phyloP scores from a whole-genome alignment of 1,140 invertebrate species.

The Limonius californicus region DNA sequence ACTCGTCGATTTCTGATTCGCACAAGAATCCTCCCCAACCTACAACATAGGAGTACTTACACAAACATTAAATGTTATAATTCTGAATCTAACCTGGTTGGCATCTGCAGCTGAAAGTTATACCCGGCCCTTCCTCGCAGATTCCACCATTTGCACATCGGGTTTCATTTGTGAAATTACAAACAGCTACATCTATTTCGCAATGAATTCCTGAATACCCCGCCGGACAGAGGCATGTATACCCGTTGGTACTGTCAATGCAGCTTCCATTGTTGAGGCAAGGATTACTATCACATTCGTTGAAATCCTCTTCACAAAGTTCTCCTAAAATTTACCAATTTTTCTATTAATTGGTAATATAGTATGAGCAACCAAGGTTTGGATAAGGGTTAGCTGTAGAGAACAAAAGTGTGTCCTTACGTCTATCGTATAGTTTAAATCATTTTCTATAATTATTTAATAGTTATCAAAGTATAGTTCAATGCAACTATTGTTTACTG shows the following conservation, averaged over 20 bases:
- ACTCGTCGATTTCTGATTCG: conserved; percentile 78
- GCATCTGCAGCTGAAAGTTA: conserved; percentile 76
- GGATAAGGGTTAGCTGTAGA: no score
- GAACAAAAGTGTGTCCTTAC: no score
- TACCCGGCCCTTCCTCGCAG: conserved; percentile 76
- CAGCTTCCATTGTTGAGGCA: conserved; percentile 83
- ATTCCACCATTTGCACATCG: conserved; percentile 74
- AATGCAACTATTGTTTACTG: no score
- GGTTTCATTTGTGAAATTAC: conserved; percentile 67
- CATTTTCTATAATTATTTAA: no score
- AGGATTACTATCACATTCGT: conserved; percentile 79
- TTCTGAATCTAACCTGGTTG: no score
- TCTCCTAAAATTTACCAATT: conserved; percentile 57
- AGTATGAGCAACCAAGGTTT: no score
- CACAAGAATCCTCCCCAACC: conserved; percentile 78
- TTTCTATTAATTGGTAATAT: no score
- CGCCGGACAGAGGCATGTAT: conserved; percentile 71
- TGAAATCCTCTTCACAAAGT: conserved; percentile 74
- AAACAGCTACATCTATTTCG: conserved; percentile 76
- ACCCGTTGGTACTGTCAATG: conserved; percentile 72
- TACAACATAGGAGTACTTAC: conserved; percentile 46
- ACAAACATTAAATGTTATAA: no score
- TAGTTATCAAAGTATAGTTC: no score
- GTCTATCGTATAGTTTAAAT: no score
- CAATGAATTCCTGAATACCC: conserved; percentile 79